phyloP scores from a whole-genome alignment of 2,888 invertebrate genomes.

The Eulithis prunata region DNA sequence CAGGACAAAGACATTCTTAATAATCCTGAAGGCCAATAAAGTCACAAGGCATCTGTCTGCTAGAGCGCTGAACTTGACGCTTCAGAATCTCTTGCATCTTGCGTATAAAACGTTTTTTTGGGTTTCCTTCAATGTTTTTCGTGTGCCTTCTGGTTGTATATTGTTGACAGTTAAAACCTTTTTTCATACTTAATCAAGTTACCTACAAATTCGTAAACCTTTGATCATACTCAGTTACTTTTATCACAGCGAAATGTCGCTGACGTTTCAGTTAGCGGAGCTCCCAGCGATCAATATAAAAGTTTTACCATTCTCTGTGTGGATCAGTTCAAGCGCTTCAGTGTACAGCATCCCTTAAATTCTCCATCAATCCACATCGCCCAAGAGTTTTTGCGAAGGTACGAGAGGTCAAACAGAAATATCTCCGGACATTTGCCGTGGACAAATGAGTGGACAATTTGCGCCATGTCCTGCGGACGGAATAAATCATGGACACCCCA shows the following conservation, averaged over 20 bases:
- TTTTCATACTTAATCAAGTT: no score
- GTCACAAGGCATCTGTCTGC: constrained; percentile 5
- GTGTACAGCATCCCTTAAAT: constrained; percentile 3
- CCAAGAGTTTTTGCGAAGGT: constrained; percentile 18
- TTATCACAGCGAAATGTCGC: no score
- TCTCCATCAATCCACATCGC: constrained; percentile 19
- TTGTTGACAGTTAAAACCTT: no score
- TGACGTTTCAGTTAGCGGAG: no score
- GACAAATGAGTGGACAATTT: constrained; percentile 68
- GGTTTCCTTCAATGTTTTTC: no score
- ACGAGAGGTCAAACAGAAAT: constrained; percentile 54
- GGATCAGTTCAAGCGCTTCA: background rate
- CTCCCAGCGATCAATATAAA: no score
- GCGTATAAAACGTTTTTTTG: no score
- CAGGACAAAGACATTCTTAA: constrained; percentile 35
- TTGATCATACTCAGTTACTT: no score
- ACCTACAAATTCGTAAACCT: no score
- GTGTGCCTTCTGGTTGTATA: no score
- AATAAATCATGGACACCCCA: constrained; percentile 66
- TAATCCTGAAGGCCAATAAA: constrained; percentile 37
- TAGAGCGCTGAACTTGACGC: background rate
- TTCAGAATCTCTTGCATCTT: background rate
- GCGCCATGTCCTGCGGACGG: constrained; percentile 55
- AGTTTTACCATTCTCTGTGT: background rate
- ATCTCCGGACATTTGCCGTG: constrained; percentile 62